Evolutionary conservation across 64 coral and sea anemone genomes (phyloP).

Genomic region (Montipora efflorescens): DNA sequence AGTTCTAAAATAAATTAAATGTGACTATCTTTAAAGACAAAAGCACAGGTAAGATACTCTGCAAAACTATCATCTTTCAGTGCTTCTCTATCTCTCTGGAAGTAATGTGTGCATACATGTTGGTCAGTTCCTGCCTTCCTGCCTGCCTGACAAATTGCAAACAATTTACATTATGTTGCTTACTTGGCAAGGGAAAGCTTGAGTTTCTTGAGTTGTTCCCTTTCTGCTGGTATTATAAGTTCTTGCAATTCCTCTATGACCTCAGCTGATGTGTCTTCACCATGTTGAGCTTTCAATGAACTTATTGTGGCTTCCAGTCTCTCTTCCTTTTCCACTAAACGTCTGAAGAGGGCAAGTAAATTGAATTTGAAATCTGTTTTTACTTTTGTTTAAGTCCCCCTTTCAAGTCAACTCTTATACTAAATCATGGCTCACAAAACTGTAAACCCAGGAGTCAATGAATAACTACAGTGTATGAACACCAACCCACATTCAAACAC

Average conservation of each 20-base stretch:
- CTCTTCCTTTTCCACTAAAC: slow-evolving; percentile 89
- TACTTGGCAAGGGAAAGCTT: slow-evolving; percentile 86
- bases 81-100: too few species aligned
- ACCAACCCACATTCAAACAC: background rate
- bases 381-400: background rate
- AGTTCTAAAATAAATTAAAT: too few species aligned
- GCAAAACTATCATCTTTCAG: too few species aligned
- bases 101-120: too few species aligned
- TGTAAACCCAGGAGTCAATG: too few species aligned
- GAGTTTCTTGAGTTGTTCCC: slow-evolving; percentile 85
- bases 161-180: background rate
- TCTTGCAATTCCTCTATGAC: slow-evolving; percentile 82
- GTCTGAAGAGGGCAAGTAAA: slow-evolving; percentile 45
- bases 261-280: slow-evolving; percentile 81
- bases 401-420: background rate
- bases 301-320: slow-evolving; percentile 83
- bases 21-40: too few species aligned
- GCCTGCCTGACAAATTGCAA: too few species aligned
- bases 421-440: too few species aligned
- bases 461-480: too few species aligned
- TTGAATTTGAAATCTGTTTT: background rate
- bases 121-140: too few species aligned
- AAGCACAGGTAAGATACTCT: too few species aligned
- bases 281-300: slow-evolving; percentile 77
- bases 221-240: slow-evolving; percentile 81